Conservation (phyloP, 2,113 vertebrate species). For the Merops nubicus region DNA sequence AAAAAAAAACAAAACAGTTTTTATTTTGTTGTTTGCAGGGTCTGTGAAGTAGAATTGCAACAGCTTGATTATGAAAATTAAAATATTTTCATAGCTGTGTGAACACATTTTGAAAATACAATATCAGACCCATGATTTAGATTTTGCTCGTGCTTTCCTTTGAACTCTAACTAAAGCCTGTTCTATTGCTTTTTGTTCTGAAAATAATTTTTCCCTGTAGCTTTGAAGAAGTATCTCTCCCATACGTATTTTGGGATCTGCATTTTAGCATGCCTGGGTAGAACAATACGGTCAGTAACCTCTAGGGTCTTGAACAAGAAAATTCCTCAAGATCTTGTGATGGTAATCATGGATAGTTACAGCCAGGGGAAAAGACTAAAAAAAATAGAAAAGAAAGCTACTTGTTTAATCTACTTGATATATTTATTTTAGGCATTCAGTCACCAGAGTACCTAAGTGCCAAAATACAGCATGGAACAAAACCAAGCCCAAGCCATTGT, state of each 20-base stretch:
- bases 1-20: neutral
- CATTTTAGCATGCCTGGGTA: neutral
- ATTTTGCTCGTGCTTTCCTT: conserved; percentile 47
- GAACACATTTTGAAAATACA: conserved; percentile 5
- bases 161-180: conserved; percentile 7
- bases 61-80: neutral
- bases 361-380: neutral
- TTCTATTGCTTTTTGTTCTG: conserved; percentile 27
- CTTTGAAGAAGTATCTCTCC: neutral
- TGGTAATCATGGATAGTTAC: neutral
- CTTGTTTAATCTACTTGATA: neutral
- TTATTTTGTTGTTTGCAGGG: neutral
- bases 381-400: neutral
- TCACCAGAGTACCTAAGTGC: neutral
- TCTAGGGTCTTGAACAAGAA: neutral
- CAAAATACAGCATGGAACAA: neutral
- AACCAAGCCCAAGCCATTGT: neutral
- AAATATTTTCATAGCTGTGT: neutral
- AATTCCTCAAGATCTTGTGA: neutral
- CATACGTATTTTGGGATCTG: neutral
- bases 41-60: neutral
- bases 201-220: conserved; percentile 36
- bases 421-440: neutral
- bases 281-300: conserved; percentile 8
- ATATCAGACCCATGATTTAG: conserved; percentile 15